Base-by-base conservation (phyloP, 1,140 invertebrate species). In the Cylas formicarius region DNA sequence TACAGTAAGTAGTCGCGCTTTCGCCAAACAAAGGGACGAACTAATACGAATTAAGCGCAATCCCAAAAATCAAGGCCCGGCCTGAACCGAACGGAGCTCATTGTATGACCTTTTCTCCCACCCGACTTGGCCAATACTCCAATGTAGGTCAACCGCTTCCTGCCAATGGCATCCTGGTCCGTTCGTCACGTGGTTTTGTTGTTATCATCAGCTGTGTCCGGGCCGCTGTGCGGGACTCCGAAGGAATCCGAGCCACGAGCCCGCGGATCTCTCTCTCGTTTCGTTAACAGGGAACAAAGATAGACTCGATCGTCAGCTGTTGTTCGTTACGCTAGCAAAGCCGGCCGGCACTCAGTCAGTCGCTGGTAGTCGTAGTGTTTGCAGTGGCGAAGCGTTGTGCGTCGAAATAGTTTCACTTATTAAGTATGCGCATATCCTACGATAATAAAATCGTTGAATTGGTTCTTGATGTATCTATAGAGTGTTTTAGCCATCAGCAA, bases 191-290 rank as follows among this genome's bases (percentile, higher is more conserved):
- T 66, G 64, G 57, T 50, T 65, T 66, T 66, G 64, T 66, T 66
- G 62, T 65, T 65, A 64, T 65, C 62, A 64, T 65, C 64, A 66
- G 64, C 64, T 66, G 64, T 62, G 58, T 52, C 62, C 58, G 56
- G 61, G 55, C 56, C 56, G 57, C 58, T 56, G 56, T 55, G 44
- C 52, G 39, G 47, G 44, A n/a, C 13, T 36, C 32, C 38, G 20
- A 7, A 21, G 20, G 37, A 50, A 37, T 35, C 9, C 35, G 27
- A 23, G 23, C 23, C 22, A 26, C 42, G n/a, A 28, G 44, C 20
- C 27, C 19, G 17, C 19, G 31, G 11, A 4, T 17, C 10, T 55
- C 17, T 44, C 29, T 27, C 21, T 43, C 39, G 50, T 32, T 49
- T 52, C 32, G 40, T 24, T 16, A 23, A 11, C 42, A 32, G 42